A percentile compares a stretch with the other conserved stretches of the same genome.
phyloP scores from a whole-genome alignment of 2,113 vertebrate species.

The Climacteris rufus region DNA sequence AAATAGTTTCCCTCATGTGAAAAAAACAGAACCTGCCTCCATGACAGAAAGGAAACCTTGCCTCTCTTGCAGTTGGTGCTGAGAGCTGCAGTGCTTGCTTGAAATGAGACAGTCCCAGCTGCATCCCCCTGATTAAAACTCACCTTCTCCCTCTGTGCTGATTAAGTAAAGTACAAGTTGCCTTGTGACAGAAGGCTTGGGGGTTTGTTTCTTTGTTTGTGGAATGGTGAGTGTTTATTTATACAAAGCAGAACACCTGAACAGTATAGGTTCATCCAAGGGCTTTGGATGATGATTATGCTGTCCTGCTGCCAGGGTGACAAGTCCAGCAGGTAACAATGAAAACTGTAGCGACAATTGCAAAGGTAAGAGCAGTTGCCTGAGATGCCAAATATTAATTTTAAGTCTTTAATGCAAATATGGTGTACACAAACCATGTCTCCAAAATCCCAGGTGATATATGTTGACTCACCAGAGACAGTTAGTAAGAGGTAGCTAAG shows the following conservation, averaged over 20 bases:
- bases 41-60: neutral
- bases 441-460: neutral
- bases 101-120: neutral
- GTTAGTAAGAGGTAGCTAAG: neutral
- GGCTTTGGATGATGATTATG: neutral
- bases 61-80: neutral
- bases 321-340: neutral
- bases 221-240: neutral
- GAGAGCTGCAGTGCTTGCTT: neutral
- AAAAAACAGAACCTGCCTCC: neutral
- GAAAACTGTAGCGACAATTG: neutral
- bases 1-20: neutral
- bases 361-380: neutral
- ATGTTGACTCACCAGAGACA: neutral
- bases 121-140: neutral
- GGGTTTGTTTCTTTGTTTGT: neutral
- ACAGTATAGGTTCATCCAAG: neutral
- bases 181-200: neutral
- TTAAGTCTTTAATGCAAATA: neutral
- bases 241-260: neutral
- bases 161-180: neutral
- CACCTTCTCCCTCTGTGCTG: neutral
- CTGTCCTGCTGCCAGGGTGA: neutral
- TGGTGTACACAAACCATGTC: fast-evolving
- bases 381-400: neutral